Conservation (phyloP, 1,140 invertebrate genomes). For the Acyrthosiphon pisum region DNA sequence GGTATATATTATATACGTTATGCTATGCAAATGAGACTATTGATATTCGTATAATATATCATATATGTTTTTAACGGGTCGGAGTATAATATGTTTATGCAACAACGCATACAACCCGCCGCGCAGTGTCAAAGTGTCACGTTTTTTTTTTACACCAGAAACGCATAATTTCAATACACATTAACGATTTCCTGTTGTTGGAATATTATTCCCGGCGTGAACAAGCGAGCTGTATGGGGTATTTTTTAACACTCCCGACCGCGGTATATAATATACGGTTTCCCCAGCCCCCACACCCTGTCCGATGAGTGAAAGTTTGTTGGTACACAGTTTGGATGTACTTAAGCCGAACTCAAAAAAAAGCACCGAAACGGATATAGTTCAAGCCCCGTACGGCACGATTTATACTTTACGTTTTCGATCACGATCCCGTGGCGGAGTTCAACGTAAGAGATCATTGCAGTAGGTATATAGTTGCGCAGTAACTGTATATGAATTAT, state of each 20-base stretch:
- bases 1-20: not conserved
- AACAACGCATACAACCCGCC: conserved; percentile 21
- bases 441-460: not conserved
- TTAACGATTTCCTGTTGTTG: conserved; percentile 38
- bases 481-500: not conserved
- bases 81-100: conserved; percentile 25
- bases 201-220: not conserved
- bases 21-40: not conserved
- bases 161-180: conserved; percentile 35
- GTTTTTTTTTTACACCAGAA: conserved; percentile 17
- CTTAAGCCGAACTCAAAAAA: not conserved
- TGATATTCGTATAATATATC: not conserved
- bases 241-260: not conserved
- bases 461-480: not conserved
- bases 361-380: not conserved
- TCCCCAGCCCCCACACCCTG: too few relatives aligned
- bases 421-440: not conserved
- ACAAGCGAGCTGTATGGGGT: not conserved
- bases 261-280: not conserved
- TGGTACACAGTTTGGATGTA: not conserved
- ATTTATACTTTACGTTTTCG: conserved; percentile 18
- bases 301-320: not conserved
- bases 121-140: conserved; percentile 27
- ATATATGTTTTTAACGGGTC: not conserved
- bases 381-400: conserved; percentile 11